These are phyloP conservation scores for Adelosebastes latens DNA, from an alignment of 2,797 vertebrate genomes.

Conservation along the genomic window DNA sequence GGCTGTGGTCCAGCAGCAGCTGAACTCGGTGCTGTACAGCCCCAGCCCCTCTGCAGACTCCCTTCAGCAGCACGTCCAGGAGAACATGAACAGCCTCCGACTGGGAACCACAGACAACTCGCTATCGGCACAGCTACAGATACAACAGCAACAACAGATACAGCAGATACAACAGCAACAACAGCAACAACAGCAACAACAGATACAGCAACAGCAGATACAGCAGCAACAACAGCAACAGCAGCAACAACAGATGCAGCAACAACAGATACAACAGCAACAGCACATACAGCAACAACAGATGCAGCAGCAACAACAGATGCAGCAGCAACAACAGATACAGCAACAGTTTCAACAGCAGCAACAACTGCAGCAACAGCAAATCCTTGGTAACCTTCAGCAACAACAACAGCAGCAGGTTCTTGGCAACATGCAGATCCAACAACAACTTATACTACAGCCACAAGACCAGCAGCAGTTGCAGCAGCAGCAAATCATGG, in stretches of 20 bases:
- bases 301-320: constrained; percentile 77
- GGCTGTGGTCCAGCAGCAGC: constrained; percentile 87
- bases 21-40: constrained; percentile 94
- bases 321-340: constrained; percentile 63
- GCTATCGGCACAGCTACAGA: constrained; percentile 77
- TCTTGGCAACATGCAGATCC: constrained; percentile 75
- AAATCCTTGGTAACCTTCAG: constrained; percentile 75
- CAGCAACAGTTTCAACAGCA: constrained; percentile 74
- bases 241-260: constrained; percentile 71
- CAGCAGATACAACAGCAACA: constrained; percentile 53
- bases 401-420: constrained; percentile 71
- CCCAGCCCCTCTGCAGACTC: constrained; percentile 88
- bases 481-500: constrained; percentile 69
- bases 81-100: constrained; percentile 95
- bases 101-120: constrained; percentile 88
- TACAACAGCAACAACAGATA: constrained; percentile 68
- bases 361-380: constrained; percentile 66
- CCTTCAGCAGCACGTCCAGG: constrained; percentile 89
- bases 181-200: constrained; percentile 50
- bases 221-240: constrained; percentile 64
- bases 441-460: constrained; percentile 79
- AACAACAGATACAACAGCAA: constrained; percentile 54
- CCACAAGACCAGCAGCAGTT: constrained; percentile 72
- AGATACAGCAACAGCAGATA: constrained; percentile 48
- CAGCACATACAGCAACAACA: constrained; percentile 70